Base-by-base conservation (phyloP, 2,888 invertebrate species). In the Philhelius pedissequus region DNA sequence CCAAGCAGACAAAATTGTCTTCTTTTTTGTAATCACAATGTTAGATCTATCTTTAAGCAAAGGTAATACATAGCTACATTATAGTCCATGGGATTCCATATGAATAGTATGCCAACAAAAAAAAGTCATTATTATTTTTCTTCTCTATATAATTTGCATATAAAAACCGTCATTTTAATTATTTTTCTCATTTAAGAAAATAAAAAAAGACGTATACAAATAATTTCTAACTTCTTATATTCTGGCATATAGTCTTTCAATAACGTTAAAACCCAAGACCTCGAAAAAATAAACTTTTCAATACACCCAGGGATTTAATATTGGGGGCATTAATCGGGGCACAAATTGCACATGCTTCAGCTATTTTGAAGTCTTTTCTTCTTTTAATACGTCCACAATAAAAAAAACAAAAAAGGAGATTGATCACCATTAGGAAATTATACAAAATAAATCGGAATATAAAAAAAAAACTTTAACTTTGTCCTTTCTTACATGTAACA, bases 291-390 rank as follows among this genome's bases (percentile, higher is more conserved):
- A 27, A 27, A 18, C 18, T 27, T 43, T 43, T 30, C 8, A 62
- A 62, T 18, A 43, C 43, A 30, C 43, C 43, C 62, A 18, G 30
- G 60, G 27, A 54, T 32, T 30, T 56, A 62, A 43, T 27, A 43
- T 43, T 62, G 43, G 60, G 43, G 43, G 9, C 15, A 43, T 62
- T 40, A 11, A 27, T 43, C 6, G 22, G 40, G 62, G 18, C 43
- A 43, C 60, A 62, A 62, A 62, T 43, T 62, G 43, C 62, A 62
- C 62, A 62, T 62, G 62, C 43, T 62, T 62, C 62, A 62, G 13
- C 3, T 13, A 15, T 9, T 27, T 62, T 62, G 62, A 62, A 62
- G 62, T 27, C 62, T 62, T 43, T 62, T 22, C n/a, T 18, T 18
- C 13, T 27, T 35, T 56, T 20, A 6, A 18, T 27, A 43, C 15